Evolutionary conservation across 2,888 invertebrate genomes (phyloP).

Genomic region (Xestia xanthographa): DNA sequence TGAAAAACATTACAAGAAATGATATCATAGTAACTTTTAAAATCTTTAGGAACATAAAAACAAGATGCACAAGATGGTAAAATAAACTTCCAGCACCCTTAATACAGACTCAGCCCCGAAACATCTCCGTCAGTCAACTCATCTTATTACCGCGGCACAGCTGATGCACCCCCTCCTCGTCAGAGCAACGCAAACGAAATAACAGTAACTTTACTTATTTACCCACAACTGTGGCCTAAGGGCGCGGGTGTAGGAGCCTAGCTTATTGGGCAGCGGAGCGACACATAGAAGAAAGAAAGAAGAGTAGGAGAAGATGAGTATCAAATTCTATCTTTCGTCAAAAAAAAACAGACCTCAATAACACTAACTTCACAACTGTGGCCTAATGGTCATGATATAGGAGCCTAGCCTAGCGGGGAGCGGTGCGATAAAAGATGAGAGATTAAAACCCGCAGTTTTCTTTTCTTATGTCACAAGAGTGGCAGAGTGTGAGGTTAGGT

Average conservation of each 20-base stretch:
- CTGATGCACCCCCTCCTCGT: conserved; percentile 27
- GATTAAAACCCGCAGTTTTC: not conserved
- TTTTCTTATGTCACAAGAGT: too few relatives aligned
- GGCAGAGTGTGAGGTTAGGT: not conserved
- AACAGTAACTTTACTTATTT: conserved; percentile 36
- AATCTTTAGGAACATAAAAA: not conserved
- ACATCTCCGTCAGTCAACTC: not conserved
- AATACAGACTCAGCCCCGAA: not conserved
- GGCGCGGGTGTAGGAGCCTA: not conserved
- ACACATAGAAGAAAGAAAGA: too few relatives aligned
- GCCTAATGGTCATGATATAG: not conserved
- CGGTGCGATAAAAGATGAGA: not conserved
- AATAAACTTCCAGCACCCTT: not conserved
- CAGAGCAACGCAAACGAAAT: conserved; percentile 20
- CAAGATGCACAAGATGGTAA: not conserved
- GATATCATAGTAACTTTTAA: not conserved
- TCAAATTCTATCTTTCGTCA: not conserved
- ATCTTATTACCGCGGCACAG: conserved; percentile 17
- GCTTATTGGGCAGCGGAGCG: not conserved
- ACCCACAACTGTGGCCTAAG: conserved; percentile 30
- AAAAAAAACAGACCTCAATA: conserved; percentile 18
- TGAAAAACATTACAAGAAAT: not conserved
- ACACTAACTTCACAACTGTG: conserved; percentile 33
- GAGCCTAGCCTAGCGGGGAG: conserved; percentile 5
- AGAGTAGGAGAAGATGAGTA: too few relatives aligned